Evolutionary conservation across 2,113 vertebrate genomes (phyloP).

Genomic region (Arvicanthis niloticus): DNA sequence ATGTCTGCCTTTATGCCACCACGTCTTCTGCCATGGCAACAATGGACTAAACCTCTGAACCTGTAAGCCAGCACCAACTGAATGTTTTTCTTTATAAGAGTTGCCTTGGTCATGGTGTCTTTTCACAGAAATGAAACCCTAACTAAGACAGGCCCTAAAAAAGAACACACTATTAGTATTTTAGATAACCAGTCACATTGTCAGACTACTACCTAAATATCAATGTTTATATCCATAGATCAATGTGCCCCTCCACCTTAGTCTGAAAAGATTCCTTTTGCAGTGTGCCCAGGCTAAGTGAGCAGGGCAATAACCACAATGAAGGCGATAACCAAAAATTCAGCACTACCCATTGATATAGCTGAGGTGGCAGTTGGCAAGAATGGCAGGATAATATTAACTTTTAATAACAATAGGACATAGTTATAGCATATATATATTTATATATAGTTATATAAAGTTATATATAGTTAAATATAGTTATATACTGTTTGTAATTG

Average conservation of each 20-base stretch:
- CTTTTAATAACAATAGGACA: background rate
- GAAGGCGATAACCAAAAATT: background rate
- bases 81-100: too few relatives aligned
- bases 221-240: background rate
- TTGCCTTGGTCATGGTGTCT: too few relatives aligned
- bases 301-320: background rate
- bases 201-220: background rate
- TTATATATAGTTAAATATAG: too few relatives aligned
- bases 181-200: background rate
- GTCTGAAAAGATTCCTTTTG: background rate
- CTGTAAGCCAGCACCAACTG: too few relatives aligned
- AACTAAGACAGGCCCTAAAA: background rate
- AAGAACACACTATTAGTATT: background rate
- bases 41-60: too few relatives aligned
- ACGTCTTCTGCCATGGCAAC: too few relatives aligned
- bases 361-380: background rate
- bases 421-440: background rate
- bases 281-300: background rate
- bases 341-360: background rate
- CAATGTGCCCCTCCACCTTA: background rate
- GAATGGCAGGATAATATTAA: background rate
- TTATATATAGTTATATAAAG: too few relatives aligned
- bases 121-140: too few relatives aligned
- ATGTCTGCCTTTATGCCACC: too few relatives aligned
- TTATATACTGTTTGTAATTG: background rate